Conservation (phyloP, 2,888 invertebrate genomes). For the Eupithecia centaureata region DNA sequence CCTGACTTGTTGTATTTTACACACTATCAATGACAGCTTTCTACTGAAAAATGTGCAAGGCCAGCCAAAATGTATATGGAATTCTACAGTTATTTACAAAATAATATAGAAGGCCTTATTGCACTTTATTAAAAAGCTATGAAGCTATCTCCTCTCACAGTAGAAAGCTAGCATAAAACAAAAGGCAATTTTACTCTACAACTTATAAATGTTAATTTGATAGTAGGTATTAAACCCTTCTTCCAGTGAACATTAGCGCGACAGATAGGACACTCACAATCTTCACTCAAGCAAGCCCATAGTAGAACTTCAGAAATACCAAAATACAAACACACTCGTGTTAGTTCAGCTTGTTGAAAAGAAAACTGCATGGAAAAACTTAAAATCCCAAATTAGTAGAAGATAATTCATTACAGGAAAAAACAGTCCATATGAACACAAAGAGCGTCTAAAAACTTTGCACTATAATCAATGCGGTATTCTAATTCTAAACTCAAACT, state of each 20-base stretch:
- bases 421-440: constrained; percentile 13
- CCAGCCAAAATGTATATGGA: not conserved
- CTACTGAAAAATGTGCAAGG: not conserved
- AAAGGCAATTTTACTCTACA: not conserved
- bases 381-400: constrained; percentile 26
- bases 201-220: constrained; percentile 2
- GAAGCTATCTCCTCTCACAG: not conserved
- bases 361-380: constrained; percentile 11
- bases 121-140: constrained; percentile 23
- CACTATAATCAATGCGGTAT: not conserved
- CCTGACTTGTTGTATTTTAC: not conserved
- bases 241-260: constrained; percentile 18
- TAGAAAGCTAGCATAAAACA: not conserved
- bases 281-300: constrained; percentile 26
- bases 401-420: constrained; percentile 12
- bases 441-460: constrained; percentile 20
- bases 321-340: constrained; percentile 21
- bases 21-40: not conserved
- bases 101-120: constrained; percentile 9
- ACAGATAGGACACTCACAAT: constrained; percentile 18
- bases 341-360: constrained; percentile 22
- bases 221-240: constrained; percentile 1
- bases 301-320: constrained; percentile 24
- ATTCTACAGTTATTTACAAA: not conserved
- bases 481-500: not conserved